Base-by-base conservation (phyloP, 2,888 invertebrate genomes). In the Hydriomena furcata region DNA sequence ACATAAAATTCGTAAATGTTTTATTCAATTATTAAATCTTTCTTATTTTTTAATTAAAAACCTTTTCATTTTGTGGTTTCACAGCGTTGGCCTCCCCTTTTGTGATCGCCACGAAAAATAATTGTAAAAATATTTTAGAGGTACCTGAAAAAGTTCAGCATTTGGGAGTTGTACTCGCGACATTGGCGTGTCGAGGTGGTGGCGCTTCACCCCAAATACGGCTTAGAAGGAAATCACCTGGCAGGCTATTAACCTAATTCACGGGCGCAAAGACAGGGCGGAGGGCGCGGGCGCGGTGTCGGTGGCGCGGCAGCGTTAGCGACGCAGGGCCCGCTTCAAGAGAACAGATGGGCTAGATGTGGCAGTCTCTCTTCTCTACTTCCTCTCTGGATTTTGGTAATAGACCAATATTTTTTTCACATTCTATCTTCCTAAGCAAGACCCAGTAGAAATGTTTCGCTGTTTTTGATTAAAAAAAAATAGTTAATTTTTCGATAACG, bases 191-290 rank as follows among this genome's bases (percentile, higher is more conserved):
- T 76, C 72, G 73, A 76, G 82, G 78, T 75, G 72, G 75, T 71
- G 75, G 78, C 75, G 77, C 76, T 77, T 81, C 79, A 77, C 78
- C 81, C 80, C 76, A 84, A 85, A 85, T 79, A 82, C 76, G 76
- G 79, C 82, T 88, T 76, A 84, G 84, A 79, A 88, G 84, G 86
- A 89, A 90, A 87, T 89, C 87, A 88, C 87, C 89, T 86, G 86
- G 85, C 87, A 87, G 82, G 81, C 90, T 86, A 91, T 90, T 89
- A 91, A 90, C 90, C 90, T 87, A 90, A 90, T 90, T 90, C 86
- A 86, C 83, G 83, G 85, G 82, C 80, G 82, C 84, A 84, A 86
- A 87, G 89, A 88, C 87, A 86, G 85, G 87, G 87, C 82, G 86
- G 83, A 80, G 84, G 81, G 82, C 74, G 57, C 50, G 52, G 74